A percentile compares a stretch with the other conserved stretches of the same genome.
phyloP scores from a whole-genome alignment of 2,797 vertebrate genomes.

The Pseudomugil tenellus region DNA sequence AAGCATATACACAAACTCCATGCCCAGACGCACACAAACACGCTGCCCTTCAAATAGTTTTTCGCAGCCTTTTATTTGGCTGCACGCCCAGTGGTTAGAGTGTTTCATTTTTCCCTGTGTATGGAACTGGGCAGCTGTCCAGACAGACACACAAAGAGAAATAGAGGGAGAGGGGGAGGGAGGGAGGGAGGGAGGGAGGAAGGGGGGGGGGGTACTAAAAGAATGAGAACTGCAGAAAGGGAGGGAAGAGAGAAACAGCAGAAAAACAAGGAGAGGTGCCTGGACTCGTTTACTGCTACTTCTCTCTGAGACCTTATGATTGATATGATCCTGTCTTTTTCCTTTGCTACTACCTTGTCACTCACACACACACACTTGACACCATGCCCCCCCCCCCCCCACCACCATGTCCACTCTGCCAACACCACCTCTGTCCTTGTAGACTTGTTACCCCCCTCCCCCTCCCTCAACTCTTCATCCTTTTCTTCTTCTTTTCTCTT shows the following conservation, averaged over 20 bases:
- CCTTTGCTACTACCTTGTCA: slow-evolving; percentile 48
- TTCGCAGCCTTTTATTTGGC: slow-evolving; percentile 85
- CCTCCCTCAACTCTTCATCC: slow-evolving; percentile 57
- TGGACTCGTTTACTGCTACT: slow-evolving; percentile 74
- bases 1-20: slow-evolving; percentile 59
- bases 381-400: slow-evolving; percentile 62
- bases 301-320: slow-evolving; percentile 83
- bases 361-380: slow-evolving; percentile 67
- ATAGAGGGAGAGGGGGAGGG: slow-evolving; percentile 50
- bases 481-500: slow-evolving; percentile 73
- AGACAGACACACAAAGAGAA: slow-evolving; percentile 84
- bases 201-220: slow-evolving; percentile 57
- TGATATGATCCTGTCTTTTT: slow-evolving; percentile 80
- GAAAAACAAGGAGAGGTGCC: slow-evolving; percentile 75
- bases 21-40: slow-evolving; percentile 64
- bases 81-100: slow-evolving; percentile 83
- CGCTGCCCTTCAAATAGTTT: slow-evolving; percentile 83
- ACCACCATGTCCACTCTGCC: background rate
- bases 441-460: slow-evolving; percentile 73
- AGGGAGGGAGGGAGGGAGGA: slow-evolving; percentile 47
- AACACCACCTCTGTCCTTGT: slow-evolving; percentile 55
- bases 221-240: slow-evolving; percentile 62
- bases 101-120: slow-evolving; percentile 87
- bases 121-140: slow-evolving; percentile 98
- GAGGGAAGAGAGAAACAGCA: slow-evolving; percentile 63